Evolutionary conservation across 2,113 vertebrate genomes (phyloP).

Genomic region (Proterorhinus semilunaris): DNA sequence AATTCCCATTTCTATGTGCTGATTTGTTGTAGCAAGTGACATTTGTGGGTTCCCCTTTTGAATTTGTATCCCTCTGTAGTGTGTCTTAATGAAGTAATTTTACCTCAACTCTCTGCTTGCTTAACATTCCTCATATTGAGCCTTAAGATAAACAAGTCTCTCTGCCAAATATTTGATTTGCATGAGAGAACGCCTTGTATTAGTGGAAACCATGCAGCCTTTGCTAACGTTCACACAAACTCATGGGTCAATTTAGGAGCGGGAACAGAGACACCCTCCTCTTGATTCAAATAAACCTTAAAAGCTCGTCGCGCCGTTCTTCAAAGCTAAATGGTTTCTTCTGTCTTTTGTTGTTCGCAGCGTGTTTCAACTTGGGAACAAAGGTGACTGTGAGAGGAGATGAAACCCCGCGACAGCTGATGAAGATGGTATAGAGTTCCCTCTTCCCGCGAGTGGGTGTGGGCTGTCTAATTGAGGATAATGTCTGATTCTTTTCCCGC

Average conservation of each 20-base stretch:
- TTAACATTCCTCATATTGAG: slow-evolving; percentile 7
- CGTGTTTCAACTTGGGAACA: slow-evolving; percentile 64
- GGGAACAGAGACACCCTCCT: slow-evolving; percentile 46
- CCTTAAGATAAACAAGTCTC: slow-evolving; percentile 15
- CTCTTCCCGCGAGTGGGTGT: slow-evolving; percentile 43
- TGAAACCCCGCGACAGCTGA: slow-evolving; percentile 61
- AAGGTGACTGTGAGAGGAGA: slow-evolving; percentile 63
- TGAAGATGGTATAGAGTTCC: slow-evolving; percentile 63
- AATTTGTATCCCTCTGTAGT: no score
- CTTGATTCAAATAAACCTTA: slow-evolving; percentile 64
- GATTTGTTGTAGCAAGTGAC: no score
- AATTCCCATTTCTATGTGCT: no score
- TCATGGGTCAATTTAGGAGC: slow-evolving; percentile 57
- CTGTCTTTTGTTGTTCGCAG: slow-evolving; percentile 62
- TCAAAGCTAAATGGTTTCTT: slow-evolving; percentile 68
- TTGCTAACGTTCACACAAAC: slow-evolving; percentile 41
- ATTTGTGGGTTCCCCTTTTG: no score
- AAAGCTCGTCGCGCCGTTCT: slow-evolving; percentile 59
- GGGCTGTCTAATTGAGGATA: slow-evolving; percentile 69
- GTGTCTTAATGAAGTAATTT: no score
- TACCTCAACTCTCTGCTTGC: neutral
- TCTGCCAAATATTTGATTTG: slow-evolving; percentile 29
- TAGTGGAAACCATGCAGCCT: slow-evolving; percentile 22
- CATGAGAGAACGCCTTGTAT: slow-evolving; percentile 28
- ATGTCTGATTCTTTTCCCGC: slow-evolving; percentile 67